Evolutionary conservation across 1,140 invertebrate species (phyloP).

Genomic region (Ectropis grisescens): DNA sequence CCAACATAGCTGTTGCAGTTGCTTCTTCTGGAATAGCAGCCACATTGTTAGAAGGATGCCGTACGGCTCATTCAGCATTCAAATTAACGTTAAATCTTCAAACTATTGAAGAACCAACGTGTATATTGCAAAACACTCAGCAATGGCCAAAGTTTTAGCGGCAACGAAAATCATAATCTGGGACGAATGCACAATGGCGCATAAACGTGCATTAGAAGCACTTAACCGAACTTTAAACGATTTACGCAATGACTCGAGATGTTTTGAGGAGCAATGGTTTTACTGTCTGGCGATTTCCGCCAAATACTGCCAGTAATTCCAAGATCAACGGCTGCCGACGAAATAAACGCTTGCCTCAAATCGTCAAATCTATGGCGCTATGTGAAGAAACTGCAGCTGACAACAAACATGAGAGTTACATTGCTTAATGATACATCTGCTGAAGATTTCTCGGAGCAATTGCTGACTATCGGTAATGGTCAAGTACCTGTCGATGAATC

Average conservation of each 20-base stretch:
- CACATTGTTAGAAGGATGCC: conserved; percentile 14
- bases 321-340: conserved; percentile 54
- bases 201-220: conserved; percentile 28
- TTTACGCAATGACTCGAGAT: conserved; percentile 13
- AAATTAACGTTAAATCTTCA: conserved; percentile 9
- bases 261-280: conserved; percentile 32
- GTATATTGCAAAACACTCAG: not conserved
- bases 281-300: conserved; percentile 67
- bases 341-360: conserved; percentile 48
- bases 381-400: not conserved
- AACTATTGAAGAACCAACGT: not conserved
- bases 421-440: conserved; percentile 15
- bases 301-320: conserved; percentile 64
- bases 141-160: conserved; percentile 26
- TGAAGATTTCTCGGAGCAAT: conserved; percentile 18
- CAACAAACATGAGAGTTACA: conserved; percentile 16
- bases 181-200: conserved; percentile 7
- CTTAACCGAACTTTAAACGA: not conserved
- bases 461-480: conserved; percentile 32
- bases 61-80: conserved; percentile 70
- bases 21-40: not conserved
- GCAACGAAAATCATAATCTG: conserved; percentile 14
- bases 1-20: conserved; percentile 3
- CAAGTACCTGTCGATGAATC: conserved; percentile 31
- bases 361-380: conserved; percentile 40